phyloP scores from a whole-genome alignment of 2,797 vertebrate genomes.

The Coranthus polyacanthus region DNA sequence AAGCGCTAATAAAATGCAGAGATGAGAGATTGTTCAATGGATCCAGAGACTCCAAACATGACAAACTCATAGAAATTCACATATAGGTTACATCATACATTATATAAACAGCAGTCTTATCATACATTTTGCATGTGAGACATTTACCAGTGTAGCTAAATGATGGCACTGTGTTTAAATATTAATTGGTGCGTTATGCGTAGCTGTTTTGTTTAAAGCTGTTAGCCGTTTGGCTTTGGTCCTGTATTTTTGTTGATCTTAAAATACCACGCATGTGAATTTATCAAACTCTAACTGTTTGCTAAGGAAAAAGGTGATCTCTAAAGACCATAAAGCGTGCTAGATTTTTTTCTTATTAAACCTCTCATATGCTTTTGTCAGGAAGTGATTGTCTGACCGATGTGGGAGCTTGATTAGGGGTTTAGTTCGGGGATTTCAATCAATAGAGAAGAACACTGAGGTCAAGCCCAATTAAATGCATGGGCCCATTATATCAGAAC shows the following conservation, averaged over 20 bases:
- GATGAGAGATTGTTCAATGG: too few relatives aligned
- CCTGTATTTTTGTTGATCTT: not conserved
- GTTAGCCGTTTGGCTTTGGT: too few relatives aligned
- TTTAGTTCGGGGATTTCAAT: conserved; percentile 70
- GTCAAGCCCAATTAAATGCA: conserved; percentile 74
- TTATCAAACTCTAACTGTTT: not conserved
- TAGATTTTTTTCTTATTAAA: conserved; percentile 26
- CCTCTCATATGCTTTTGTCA: conserved; percentile 24
- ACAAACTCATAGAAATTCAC: too few relatives aligned
- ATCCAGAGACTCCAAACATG: too few relatives aligned
- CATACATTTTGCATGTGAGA: too few relatives aligned
- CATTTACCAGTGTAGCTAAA: too few relatives aligned
- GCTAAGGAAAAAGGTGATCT: not conserved
- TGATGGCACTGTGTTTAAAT: too few relatives aligned
- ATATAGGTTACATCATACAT: too few relatives aligned
- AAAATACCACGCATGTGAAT: not conserved
- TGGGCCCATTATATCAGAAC: conserved; percentile 76
- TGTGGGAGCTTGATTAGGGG: conserved; percentile 65
- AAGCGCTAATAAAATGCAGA: too few relatives aligned
- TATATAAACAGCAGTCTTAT: too few relatives aligned
- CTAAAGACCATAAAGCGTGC: conserved; percentile 25
- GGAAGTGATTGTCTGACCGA: conserved; percentile 40
- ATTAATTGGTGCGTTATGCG: too few relatives aligned
- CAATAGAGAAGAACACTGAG: conserved; percentile 66
- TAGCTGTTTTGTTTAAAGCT: too few relatives aligned